These are phyloP conservation scores for Dicentrarchus labrax DNA, from an alignment of 2,113 vertebrate species.

Conservation along the genomic window DNA sequence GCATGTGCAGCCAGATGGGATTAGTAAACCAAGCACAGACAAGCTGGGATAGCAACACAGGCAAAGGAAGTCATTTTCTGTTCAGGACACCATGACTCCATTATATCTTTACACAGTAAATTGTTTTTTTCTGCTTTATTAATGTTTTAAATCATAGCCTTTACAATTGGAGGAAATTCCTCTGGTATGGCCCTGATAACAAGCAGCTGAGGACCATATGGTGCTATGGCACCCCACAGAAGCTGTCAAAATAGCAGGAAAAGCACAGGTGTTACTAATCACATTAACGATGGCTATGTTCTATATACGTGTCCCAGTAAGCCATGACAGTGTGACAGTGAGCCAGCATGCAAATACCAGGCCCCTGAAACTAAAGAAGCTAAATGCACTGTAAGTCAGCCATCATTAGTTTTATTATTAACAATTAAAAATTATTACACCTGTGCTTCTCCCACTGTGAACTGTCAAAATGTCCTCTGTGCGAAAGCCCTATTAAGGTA, in stretches of 20 bases:
- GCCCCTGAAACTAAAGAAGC: background rate
- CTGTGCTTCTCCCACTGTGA: background rate
- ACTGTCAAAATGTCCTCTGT: background rate
- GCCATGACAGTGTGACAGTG: constrained; percentile 1
- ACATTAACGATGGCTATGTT: constrained; percentile 15
- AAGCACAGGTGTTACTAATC: constrained; percentile 35
- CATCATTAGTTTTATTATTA: constrained; percentile 1
- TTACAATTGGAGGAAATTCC: background rate
- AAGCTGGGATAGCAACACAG: no score
- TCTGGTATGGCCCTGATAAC: background rate
- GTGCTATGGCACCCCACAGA: background rate
- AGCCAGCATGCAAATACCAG: background rate
- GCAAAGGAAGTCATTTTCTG: no score
- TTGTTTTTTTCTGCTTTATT: no score
- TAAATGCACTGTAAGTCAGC: constrained; percentile 5
- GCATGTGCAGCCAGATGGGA: no score
- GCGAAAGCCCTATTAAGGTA: background rate
- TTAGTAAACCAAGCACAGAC: no score
- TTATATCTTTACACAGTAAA: no score
- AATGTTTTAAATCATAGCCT: background rate
- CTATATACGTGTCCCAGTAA: constrained; percentile 3
- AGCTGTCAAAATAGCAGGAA: background rate
- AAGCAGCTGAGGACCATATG: background rate
- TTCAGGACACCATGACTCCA: no score
- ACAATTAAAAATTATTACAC: background rate